Base-by-base conservation (phyloP, 2,113 vertebrate species). In the Antechinus stuartii region DNA sequence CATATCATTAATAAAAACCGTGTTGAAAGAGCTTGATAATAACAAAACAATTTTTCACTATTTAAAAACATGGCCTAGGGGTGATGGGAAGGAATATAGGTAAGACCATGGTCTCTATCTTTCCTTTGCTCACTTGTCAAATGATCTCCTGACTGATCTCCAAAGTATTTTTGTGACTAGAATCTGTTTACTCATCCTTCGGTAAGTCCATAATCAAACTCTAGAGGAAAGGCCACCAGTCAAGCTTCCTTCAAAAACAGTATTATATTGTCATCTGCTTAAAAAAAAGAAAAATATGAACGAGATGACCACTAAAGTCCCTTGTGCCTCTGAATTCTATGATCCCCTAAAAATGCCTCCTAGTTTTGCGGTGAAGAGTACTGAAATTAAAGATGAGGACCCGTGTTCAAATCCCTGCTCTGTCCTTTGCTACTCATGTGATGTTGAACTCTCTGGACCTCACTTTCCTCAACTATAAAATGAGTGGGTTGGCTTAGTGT, bases 331-430 rank as follows among this genome's bases (percentile, higher is more conserved):
- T 68, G 61, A 68, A 68, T 35, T 68, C 30, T 35, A n/a, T 35
- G 35, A 68, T n/a, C 4, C 30, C 30, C 30, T n/a, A n/a, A 16
- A 61, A 68, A 68, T n/a, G 61, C 61, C 30, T 76, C 35, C 61
- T n/a, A n/a, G 12, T n/a, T 76, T 76, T 19, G 1, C 19, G 30
- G 35, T n/a, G 94, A 50, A 95, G 19, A 53, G 90, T 8, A 54
- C 24, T 89, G 54, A n/a, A 61, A 93, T 91, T 92, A 25, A 8
- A 94, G 35, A n/a, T 47, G 49, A 95, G 56, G 27, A 91, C 90
- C 91, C 42, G 89, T 92, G 19, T 92, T 96, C 96, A 96, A 94
- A 94, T 94, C 92, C 27, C 35, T 92, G 19, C 24, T 96, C 95
- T 96, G 68, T 26, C 54, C 92, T 93, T 92, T 53, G 90, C 84